phyloP scores from a whole-genome alignment of 2,888 invertebrate genomes.

The Acanthosepion pharaonis region DNA sequence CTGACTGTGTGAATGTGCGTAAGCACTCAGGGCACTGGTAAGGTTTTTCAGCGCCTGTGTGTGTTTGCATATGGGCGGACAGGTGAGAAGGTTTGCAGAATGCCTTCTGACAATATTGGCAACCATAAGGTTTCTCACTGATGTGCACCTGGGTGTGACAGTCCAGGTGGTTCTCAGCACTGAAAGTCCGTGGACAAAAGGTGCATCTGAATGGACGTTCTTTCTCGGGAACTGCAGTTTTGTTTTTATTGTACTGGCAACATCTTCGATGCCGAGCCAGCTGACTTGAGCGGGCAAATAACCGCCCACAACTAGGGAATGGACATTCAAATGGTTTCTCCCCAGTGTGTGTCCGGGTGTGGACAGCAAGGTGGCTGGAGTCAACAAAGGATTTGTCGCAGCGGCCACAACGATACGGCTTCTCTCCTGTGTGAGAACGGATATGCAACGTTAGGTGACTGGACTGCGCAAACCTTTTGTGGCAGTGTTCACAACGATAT shows the following conservation, averaged over 20 bases:
- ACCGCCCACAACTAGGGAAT: neutral
- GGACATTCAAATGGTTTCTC: conserved; percentile 40
- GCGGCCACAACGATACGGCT: conserved; percentile 22
- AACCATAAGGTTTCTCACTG: neutral
- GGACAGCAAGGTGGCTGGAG: conserved; percentile 25
- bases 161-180: conserved; percentile 36
- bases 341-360: conserved; percentile 13
- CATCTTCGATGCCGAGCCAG: conserved; percentile 14
- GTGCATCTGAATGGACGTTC: neutral
- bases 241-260: conserved; percentile 24
- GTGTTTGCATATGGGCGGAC: conserved; percentile 25
- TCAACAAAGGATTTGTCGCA: conserved; percentile 36
- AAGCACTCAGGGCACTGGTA: neutral
- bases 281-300: conserved; percentile 42
- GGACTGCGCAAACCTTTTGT: conserved; percentile 40
- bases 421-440: conserved; percentile 42
- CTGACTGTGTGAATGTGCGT: neutral
- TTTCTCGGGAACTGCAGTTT: neutral
- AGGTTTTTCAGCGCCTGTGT: neutral
- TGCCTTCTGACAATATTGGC: neutral
- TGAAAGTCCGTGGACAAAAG: conserved; percentile 24
- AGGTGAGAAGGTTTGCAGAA: neutral
- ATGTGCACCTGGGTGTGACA: conserved; percentile 4
- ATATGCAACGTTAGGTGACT: conserved; percentile 35
- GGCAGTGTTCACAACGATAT: conserved; percentile 41